These are phyloP conservation scores for Drosophila bifasciata DNA, from an alignment of 1,140 invertebrate genomes.

Conservation along the genomic window DNA sequence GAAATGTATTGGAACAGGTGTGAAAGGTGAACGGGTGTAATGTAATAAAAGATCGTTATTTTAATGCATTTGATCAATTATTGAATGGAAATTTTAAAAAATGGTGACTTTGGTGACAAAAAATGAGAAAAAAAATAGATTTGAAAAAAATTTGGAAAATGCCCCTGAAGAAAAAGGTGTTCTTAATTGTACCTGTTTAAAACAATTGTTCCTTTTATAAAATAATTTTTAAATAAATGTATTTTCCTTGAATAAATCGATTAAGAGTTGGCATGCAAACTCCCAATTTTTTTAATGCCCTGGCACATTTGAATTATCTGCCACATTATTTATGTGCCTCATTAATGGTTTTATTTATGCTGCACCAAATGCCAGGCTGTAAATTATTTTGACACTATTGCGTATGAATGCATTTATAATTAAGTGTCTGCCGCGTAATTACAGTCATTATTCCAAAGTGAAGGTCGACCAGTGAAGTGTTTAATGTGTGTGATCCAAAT, in stretches of 20 bases:
- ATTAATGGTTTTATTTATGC: constrained; percentile 43
- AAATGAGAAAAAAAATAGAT: neutral
- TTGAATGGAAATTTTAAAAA: no score
- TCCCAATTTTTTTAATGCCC: neutral
- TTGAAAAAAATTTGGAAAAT: no score
- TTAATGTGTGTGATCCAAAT: constrained; percentile 14
- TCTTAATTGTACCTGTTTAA: no score
- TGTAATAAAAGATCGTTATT: constrained; percentile 12
- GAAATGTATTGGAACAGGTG: constrained; percentile 32
- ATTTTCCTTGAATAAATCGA: no score
- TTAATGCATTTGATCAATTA: no score
- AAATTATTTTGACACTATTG: constrained; percentile 60
- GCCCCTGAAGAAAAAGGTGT: no score
- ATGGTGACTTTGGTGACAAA: constrained; percentile 10
- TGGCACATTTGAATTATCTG: neutral
- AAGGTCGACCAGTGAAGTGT: constrained; percentile 21
- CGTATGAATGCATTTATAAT: constrained; percentile 45
- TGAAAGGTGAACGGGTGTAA: constrained; percentile 1
- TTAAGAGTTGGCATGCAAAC: no score
- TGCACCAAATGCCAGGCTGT: constrained; percentile 11
- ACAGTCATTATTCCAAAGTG: constrained; percentile 22
- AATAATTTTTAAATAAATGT: no score
- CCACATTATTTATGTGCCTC: constrained; percentile 25
- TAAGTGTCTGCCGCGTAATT: constrained; percentile 36
- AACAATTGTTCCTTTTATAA: no score